These are phyloP conservation scores for Mactromeris polynyma DNA, from an alignment of 2,888 invertebrate species.

Conservation along the genomic window DNA sequence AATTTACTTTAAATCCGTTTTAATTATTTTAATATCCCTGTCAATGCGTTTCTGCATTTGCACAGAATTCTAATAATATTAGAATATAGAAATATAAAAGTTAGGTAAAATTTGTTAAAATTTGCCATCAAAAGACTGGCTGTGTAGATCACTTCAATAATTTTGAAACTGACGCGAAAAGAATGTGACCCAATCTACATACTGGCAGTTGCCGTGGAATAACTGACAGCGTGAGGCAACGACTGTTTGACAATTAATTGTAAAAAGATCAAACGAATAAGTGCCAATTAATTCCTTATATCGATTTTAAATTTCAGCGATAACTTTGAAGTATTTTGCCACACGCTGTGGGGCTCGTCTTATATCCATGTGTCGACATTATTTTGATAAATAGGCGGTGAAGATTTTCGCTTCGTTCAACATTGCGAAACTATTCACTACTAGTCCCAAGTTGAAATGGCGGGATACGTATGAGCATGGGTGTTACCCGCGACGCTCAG, in stretches of 20 bases:
- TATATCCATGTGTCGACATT: constrained; percentile 9
- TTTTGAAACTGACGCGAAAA: neutral
- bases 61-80: neutral
- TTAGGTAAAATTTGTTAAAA: neutral
- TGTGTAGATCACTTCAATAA: neutral
- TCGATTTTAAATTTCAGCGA: constrained; percentile 23
- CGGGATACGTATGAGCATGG: neutral
- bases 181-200: neutral
- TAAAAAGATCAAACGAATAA: constrained; percentile 24
- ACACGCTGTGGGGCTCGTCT: constrained; percentile 23
- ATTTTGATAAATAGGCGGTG: neutral
- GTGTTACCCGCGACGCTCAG: neutral
- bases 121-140: neutral
- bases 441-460: neutral
- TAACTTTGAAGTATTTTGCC: constrained; percentile 28
- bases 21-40: too few species aligned
- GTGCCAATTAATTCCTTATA: constrained; percentile 25
- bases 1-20: neutral
- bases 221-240: neutral
- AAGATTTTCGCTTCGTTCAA: neutral
- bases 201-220: neutral
- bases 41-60: neutral
- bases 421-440: neutral
- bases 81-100: neutral
- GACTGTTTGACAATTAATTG: constrained; percentile 18